phyloP scores from a whole-genome alignment of 2,888 invertebrate species.

The Diaphora mendica region DNA sequence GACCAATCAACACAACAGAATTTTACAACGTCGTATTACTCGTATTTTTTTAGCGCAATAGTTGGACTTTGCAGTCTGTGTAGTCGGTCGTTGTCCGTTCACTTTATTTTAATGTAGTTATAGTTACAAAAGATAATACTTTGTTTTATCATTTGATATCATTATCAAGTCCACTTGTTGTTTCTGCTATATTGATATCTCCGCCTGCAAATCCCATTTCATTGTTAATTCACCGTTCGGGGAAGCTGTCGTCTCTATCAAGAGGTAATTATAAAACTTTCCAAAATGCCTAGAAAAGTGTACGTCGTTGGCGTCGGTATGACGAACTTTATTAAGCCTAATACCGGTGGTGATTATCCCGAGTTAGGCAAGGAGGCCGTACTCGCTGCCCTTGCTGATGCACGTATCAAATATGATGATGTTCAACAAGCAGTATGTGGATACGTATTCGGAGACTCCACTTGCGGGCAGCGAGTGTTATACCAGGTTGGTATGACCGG shows the following conservation, averaged over 20 bases:
- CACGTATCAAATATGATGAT: slow-evolving; percentile 90
- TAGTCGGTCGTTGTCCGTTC: slow-evolving; percentile 22
- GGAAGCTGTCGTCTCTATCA: slow-evolving; percentile 64
- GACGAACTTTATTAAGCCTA: slow-evolving; percentile 99
- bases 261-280: slow-evolving; percentile 76
- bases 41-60: background rate
- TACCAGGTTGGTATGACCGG: slow-evolving; percentile 98
- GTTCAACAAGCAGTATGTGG: slow-evolving; percentile 97
- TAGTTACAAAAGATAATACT: slow-evolving; percentile 17
- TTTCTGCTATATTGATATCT: slow-evolving; percentile 26
- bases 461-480: slow-evolving; percentile 97
- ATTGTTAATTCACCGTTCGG: slow-evolving; percentile 56
- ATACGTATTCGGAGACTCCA: slow-evolving; percentile 98
- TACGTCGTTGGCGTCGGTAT: slow-evolving; percentile 98
- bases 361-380: slow-evolving; percentile 98
- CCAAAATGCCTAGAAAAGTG: slow-evolving; percentile 87
- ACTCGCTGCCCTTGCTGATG: slow-evolving; percentile 94
- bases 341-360: slow-evolving; percentile 96
- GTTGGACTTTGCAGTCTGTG: slow-evolving; percentile 22
- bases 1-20: slow-evolving; percentile 8
- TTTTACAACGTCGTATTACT: too few species aligned
- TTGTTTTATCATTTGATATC: slow-evolving; percentile 40
- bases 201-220: slow-evolving; percentile 41
- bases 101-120: slow-evolving; percentile 29
- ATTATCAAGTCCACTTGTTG: slow-evolving; percentile 25